Base-by-base conservation (phyloP, 2,113 vertebrate genomes). In the Odontophorus gujanensis region DNA sequence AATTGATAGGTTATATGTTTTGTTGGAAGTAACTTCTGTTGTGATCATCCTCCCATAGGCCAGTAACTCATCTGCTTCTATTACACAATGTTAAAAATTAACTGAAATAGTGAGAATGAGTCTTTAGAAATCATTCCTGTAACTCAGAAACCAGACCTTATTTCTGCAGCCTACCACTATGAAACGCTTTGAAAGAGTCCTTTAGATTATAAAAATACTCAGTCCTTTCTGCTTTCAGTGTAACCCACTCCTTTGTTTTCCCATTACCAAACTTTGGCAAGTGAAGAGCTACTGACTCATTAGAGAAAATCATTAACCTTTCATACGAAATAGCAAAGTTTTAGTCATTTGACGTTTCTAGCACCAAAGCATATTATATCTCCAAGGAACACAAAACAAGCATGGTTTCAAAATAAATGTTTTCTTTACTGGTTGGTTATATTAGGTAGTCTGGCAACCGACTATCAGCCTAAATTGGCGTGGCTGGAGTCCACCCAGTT, bases 271-370 rank as follows among this genome's bases (percentile, higher is more conserved):
- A 96, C n/a, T 92, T 76, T 69, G 83, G 86, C 24, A 72, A 91
- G 69, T 75, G 81, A 96, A 96, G 82, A 96, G 55, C 69, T 96
- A 92, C 89, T 90, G 94, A 96, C 81, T 95, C 94, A 95, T 73
- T 90, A 93, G 79, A 91, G 76, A 96, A 96, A 95, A 90, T 86
- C 67, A 93, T 95, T 93, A 94, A 69, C 65, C 69, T 87, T 94
- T 95, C 94, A 89, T 65, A 32, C 38, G 40, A 86, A 96, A 95
- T 78, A 96, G 83, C 85, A 94, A 93, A 95, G 95, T 95, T 84
- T 96, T 89, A 93, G 95, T 96, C 94, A 90, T 81, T 96, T 81
- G 90, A 94, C 85, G 93, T 90, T 96, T 94, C 87, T 81, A 95
- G 92, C 85, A 92, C 80, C 92, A 93, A 87, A 97, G 74, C 77